A percentile compares a stretch with the other conserved stretches of the same genome.
These are phyloP conservation scores for Aurelia aurita DNA, from an alignment of 30 jellyfish, hydroid and myxozoan species.

Conservation along the genomic window DNA sequence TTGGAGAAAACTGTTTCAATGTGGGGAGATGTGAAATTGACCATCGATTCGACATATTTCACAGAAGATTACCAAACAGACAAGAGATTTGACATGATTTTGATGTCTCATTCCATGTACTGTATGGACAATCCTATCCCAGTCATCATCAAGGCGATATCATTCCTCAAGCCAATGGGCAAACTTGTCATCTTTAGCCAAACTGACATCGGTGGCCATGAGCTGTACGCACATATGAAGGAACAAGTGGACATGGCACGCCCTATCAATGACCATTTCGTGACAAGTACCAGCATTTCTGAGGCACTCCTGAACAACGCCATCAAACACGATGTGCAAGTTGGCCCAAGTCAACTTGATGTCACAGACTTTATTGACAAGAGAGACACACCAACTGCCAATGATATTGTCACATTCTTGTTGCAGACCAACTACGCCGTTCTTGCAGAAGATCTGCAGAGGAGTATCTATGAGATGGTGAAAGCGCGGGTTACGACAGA, in stretches of 20 bases:
- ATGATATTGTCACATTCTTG: slow-evolving; percentile 26
- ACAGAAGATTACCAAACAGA: slow-evolving; percentile 26
- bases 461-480: slow-evolving; percentile 18
- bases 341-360: slow-evolving; percentile 14
- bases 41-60: slow-evolving; percentile 9
- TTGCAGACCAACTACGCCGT: slow-evolving; percentile 35
- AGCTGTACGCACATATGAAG: slow-evolving; percentile 5
- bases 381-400: neutral
- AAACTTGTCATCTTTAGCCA: neutral
- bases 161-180: slow-evolving; percentile 35
- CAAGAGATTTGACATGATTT: slow-evolving; percentile 33
- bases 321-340: neutral
- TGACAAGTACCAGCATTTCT: slow-evolving; percentile 3
- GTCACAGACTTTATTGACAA: slow-evolving; percentile 38
- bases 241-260: neutral
- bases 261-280: slow-evolving; percentile 3
- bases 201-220: slow-evolving; percentile 20
- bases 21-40: slow-evolving; percentile 20
- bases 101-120: slow-evolving; percentile 50
- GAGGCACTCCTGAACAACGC: neutral
- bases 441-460: slow-evolving; percentile 9
- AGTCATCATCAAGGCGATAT: slow-evolving; percentile 15
- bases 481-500: neutral
- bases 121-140: slow-evolving; percentile 23
- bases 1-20: neutral